phyloP scores from a whole-genome alignment of 2,888 invertebrate species.

The Schizaphis graminum region DNA sequence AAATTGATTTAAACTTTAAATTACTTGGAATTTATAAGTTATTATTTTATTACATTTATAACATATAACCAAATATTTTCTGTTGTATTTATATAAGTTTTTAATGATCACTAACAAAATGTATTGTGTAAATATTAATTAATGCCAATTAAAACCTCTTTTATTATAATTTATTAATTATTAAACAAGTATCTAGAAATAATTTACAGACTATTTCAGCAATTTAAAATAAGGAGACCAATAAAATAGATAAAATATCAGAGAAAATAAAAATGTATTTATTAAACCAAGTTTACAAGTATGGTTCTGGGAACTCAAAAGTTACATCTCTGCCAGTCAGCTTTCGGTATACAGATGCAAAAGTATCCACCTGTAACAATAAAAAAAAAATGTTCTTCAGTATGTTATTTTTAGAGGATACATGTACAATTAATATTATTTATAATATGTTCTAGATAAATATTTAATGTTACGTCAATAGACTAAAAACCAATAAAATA shows the following conservation, averaged over 20 bases:
- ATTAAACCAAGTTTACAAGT: slow-evolving; percentile 78
- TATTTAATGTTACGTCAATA: slow-evolving; percentile 14
- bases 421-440: neutral
- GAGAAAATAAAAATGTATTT: slow-evolving; percentile 34
- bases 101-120: too few relatives aligned
- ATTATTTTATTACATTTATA: too few relatives aligned
- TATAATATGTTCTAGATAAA: neutral
- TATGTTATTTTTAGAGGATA: neutral
- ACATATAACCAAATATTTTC: too few relatives aligned
- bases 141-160: neutral
- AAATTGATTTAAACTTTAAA: too few relatives aligned
- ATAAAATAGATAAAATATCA: neutral
- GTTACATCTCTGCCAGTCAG: slow-evolving; percentile 98
- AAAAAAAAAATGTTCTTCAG: slow-evolving; percentile 48
- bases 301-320: slow-evolving; percentile 99
- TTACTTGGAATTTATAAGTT: too few relatives aligned
- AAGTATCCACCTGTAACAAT: slow-evolving; percentile 91
- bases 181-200: neutral
- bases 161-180: too few relatives aligned
- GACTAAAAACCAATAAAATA: neutral
- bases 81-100: too few relatives aligned
- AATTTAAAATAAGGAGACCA: neutral
- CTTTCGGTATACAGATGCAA: slow-evolving; percentile 98
- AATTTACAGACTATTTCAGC: neutral
- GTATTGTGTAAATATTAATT: too few relatives aligned